Conservation (phyloP, 2,888 invertebrate species). For the Heliconius aoede region DNA sequence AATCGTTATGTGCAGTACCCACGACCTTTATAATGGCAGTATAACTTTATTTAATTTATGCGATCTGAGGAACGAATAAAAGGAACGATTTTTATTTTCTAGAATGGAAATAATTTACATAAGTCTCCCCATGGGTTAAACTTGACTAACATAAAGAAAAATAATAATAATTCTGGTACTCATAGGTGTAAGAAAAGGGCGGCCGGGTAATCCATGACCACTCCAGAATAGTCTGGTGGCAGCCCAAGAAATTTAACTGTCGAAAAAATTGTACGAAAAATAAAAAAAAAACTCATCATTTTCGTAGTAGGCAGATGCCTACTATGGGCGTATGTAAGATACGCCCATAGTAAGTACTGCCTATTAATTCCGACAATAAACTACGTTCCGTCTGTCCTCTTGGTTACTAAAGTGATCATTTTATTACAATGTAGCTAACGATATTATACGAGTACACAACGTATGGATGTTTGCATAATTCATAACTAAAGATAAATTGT, state of each 20-base stretch:
- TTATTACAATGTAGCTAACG: conserved; percentile 1
- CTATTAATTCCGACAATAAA: background rate
- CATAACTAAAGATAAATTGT: conserved; percentile 46
- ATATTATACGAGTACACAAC: conserved; percentile 8
- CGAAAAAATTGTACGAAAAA: too few species aligned
- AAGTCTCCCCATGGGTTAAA: background rate
- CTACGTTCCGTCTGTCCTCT: background rate
- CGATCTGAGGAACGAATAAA: background rate
- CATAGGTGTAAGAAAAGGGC: too few species aligned
- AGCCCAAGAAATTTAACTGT: too few species aligned
- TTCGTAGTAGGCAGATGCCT: too few species aligned
- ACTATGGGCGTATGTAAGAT: too few species aligned
- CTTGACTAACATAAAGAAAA: background rate
- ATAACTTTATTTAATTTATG: background rate
- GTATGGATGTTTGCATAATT: conserved; percentile 35
- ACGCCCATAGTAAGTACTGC: too few species aligned
- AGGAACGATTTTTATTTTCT: background rate
- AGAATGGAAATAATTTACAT: background rate
- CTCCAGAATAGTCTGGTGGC: too few species aligned
- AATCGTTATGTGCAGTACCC: background rate
- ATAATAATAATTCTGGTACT: background rate
- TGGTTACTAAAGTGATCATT: conserved; percentile 1
- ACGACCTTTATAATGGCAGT: background rate
- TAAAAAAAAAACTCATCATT: too few species aligned
- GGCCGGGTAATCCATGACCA: too few species aligned